Evolutionary conservation across 2,113 vertebrate genomes (phyloP), one percentile per base, ranked within the genome.

Genomic region (Macquaria australasica): DNA sequence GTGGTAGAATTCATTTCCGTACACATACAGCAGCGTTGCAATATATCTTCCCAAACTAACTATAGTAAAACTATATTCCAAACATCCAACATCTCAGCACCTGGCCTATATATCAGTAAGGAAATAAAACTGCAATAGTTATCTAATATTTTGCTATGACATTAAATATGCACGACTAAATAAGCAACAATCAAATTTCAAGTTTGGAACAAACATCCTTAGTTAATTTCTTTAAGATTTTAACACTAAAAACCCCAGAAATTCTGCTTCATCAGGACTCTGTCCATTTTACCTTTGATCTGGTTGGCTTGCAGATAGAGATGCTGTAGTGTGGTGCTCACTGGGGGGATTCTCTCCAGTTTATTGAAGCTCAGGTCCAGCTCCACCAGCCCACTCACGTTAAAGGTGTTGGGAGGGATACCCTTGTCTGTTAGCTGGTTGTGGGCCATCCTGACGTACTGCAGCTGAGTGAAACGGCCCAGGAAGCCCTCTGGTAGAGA

Each of bases 231-330:
- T 73, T 37, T 25, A 8, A 37, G 41, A 55, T 6, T 5, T 37
- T 63, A 8, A 28, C 25, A 31, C 14, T 37, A 5, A 34, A 18
- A 60, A 62, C 18, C 4, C 1, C 14, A 23, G 8, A 31, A 4
- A 34, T 15, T 51, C 45, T 62, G 28, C 11, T 25, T 51, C 23
- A 25, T 53, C 1, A 5, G 23, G 20, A 62, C 56, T 37, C 6
- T 45, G 71, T 28, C 18, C 14, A 5, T 23, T 50, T 58, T 73
- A 99, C 98, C 98, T 15, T 98, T 97, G 90, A 99, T 99, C 73
- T 96, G 96, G 88, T 99, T 99, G 53, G 97, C 97, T 81, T 99
- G 98, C 73, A 99, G 96, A 83, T 99, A 99, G 68, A 99, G 97
- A 90, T 99, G 97, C 91, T 99, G 96, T 0, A 99, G 96, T 41